Percentiles rank a stretch among this genome's conserved stretches.
phyloP scores from a whole-genome alignment of 2,888 invertebrate genomes.

The Hermaeophaga mercurialis region DNA sequence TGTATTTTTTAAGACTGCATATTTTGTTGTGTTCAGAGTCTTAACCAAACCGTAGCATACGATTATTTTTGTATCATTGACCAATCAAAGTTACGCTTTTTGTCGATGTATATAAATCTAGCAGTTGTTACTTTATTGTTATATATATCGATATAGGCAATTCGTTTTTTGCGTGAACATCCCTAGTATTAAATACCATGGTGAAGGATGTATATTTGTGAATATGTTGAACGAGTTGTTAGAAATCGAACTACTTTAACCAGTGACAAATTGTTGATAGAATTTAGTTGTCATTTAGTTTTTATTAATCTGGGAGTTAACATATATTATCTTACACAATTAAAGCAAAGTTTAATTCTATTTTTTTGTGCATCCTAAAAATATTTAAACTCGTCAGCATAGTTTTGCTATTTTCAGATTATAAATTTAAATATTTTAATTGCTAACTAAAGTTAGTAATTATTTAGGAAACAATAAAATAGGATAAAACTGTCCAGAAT shows the following conservation, averaged over 20 bases:
- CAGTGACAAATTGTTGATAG: slow-evolving; percentile 43
- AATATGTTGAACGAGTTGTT: slow-evolving; percentile 52
- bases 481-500: too few relatives aligned
- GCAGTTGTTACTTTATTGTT: slow-evolving; percentile 58
- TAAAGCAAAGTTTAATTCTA: background rate
- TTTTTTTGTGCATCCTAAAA: too few relatives aligned
- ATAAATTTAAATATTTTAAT: too few relatives aligned
- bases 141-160: slow-evolving; percentile 46
- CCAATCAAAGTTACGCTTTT: slow-evolving; percentile 59
- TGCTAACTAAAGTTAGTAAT: too few relatives aligned
- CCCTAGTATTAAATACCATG: slow-evolving; percentile 54
- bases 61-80: slow-evolving; percentile 60
- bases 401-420: too few relatives aligned
- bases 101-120: slow-evolving; percentile 59
- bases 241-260: slow-evolving; percentile 41
- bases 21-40: slow-evolving; percentile 42
- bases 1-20: slow-evolving; percentile 28
- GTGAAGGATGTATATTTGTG: slow-evolving; percentile 59
- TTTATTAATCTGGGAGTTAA: background rate
- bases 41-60: slow-evolving; percentile 48
- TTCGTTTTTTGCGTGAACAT: slow-evolving; percentile 51
- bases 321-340: background rate
- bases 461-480: too few relatives aligned
- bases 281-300: slow-evolving; percentile 14
- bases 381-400: too few relatives aligned